Base-by-base conservation (phyloP, 2,113 vertebrate species). In the Oreochromis aureus region DNA sequence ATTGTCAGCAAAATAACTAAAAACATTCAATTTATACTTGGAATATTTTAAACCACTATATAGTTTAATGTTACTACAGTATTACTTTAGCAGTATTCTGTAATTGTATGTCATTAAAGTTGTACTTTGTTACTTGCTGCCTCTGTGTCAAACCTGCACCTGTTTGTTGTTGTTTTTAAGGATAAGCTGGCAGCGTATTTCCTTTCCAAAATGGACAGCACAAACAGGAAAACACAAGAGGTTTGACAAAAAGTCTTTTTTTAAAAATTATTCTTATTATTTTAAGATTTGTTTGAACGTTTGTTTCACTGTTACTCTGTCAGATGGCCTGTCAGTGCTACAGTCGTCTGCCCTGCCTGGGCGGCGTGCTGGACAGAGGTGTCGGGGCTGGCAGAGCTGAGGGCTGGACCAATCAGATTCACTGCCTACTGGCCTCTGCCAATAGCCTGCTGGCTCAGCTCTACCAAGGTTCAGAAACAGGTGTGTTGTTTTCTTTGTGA, bases 271-370 rank as follows among this genome's bases (percentile, higher is more conserved):
- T 61, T 61, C 4, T 34, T 30, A 34, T 27, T 13, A 22, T 73
- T 24, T 48, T 15, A 0, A 10, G 41, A 18, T 48, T 56, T n/a
- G 69, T 46, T 36, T 36, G 59, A 6, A 32, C 1, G 1, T 13
- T 81, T 51, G 44, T 83, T 34, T 22, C 5, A 8, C 7, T 66
- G 2, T 66, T 22, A 1, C 39, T 80, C 27, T 27, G 7, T 78
- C 89, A 98, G 98, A 73, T 97, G 95, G 97, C 98, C n/a, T 98
- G 97, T 22, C 95, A 97, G 71, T 98, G 98, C 93, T 98, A 97
- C 2, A 97, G 96, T 4, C 95, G 93, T 13, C 91, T 98, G 86
- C 97, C 98, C 10, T 97, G 96, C 3, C 91, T 98, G 32, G 98
- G 98, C 1, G 96, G 97, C 0, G 96, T 97, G 18, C 95, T 97